phyloP scores from a whole-genome alignment of 2,888 invertebrate species.

The Conomelus anceps region DNA sequence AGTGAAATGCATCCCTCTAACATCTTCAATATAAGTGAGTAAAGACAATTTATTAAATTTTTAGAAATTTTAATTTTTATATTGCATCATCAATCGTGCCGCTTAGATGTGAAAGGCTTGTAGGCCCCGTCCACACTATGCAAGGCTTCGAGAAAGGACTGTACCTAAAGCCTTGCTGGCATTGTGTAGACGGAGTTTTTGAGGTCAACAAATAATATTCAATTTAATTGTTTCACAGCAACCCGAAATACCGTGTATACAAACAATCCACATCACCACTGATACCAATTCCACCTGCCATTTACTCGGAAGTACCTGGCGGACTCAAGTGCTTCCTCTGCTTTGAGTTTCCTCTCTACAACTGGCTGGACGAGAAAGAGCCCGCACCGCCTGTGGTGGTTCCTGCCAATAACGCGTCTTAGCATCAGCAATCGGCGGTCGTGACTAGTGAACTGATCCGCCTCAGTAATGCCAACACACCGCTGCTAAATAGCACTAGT shows the following conservation, averaged over 20 bases:
- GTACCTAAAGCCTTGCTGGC: no score
- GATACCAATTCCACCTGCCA: conserved; percentile 78
- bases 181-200: no score
- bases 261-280: conserved; percentile 82
- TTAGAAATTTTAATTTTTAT: no score
- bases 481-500: conserved; percentile 31
- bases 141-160: no score
- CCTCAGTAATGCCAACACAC: conserved; percentile 29
- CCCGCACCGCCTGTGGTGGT: conserved; percentile 28
- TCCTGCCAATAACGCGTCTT: conserved; percentile 23
- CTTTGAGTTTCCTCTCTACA: conserved; percentile 84
- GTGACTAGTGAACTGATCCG: conserved; percentile 32
- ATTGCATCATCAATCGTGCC: no score
- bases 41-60: no score
- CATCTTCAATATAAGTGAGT: no score
- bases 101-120: no score
- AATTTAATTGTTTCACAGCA: conserved; percentile 46
- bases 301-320: conserved; percentile 79
- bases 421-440: conserved; percentile 29
- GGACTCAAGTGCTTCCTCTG: conserved; percentile 76
- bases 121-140: no score
- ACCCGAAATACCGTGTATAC: conserved; percentile 79
- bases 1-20: no score
- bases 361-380: conserved; percentile 60
- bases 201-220: background rate